Base-by-base conservation (phyloP, 2,797 vertebrate genomes). In the Enteromius treurensis region DNA sequence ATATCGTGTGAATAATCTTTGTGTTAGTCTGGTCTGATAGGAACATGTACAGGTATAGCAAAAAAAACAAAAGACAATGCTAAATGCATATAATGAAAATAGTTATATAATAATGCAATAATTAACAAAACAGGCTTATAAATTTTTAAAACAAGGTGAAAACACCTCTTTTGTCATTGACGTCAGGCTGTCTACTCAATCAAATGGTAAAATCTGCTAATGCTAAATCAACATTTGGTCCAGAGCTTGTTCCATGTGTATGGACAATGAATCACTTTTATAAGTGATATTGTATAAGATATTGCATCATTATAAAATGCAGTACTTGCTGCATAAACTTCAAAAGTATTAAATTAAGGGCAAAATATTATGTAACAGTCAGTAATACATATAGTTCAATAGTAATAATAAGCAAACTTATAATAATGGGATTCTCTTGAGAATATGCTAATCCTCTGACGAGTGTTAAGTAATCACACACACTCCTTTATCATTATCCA, bases 391-490 rank as follows among this genome's bases (percentile, higher is more conserved):
- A 15, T 45, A 76, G 53, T 49, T 34, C 26, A 68, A 83, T 69
- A 62, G n/a, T 26, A 51, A 42, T 9, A 42, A 42, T 42, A 71
- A 51, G 69, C 51, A 82, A 47, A 82, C 19, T 60, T 7, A 42
- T 34, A 40, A 64, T 42, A 47, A 42, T 21, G 4, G 29, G 29
- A 55, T 58, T 81, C 62, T 62, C 68, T 45, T 17, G 26, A 13
- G 64, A 29, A 53, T 60, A 19, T 53, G 60, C 58, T 17, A 15
- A 60, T 55, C 32, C 45, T 7, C n/a, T 29, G 29, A 45, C 37
- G 21, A 26, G 68, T 14, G 62, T 81, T 64, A 47, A 76, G 65
- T 14, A 65, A 77, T 65, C n/a, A 81, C 13, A 74, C 55, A 7
- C 55, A n/a, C 26, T 62, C 62, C 19, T 49, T 47, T 37, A 51